Conservation (phyloP, 2,797 vertebrate genomes). For the Coracias cyanogaster region DNA sequence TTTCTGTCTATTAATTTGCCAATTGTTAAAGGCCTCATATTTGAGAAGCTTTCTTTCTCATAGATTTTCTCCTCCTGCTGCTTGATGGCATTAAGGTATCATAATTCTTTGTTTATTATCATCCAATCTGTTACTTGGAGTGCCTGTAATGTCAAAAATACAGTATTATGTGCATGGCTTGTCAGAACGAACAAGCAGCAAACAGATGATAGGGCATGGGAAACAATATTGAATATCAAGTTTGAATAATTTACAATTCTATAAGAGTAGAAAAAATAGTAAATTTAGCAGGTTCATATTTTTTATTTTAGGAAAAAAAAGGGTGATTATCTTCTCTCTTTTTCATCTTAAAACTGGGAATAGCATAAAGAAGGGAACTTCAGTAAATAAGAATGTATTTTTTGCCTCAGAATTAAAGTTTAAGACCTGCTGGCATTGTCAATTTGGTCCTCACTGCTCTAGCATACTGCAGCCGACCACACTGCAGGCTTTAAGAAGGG, state of each 20-base stretch:
- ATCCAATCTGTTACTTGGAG: background rate
- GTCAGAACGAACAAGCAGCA: background rate
- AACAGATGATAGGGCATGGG: background rate
- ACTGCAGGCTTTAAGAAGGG: background rate
- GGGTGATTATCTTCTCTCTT: background rate
- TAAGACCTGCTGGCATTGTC: background rate
- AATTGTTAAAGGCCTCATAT: conserved; percentile 12
- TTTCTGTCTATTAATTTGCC: background rate
- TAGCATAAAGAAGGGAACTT: background rate
- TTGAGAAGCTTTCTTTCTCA: background rate
- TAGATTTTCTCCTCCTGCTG: conserved; percentile 4
- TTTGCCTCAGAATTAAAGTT: background rate
- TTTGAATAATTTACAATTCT: background rate
- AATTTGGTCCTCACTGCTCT: background rate
- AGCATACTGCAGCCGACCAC: background rate
- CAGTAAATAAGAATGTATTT: background rate
- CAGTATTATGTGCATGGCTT: background rate
- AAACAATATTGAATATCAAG: background rate
- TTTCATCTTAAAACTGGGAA: background rate
- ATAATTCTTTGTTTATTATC: conserved; percentile 47
- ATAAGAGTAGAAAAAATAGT: background rate
- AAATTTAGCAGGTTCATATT: background rate
- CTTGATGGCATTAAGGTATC: conserved; percentile 15
- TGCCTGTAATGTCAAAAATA: background rate
- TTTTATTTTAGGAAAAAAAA: no score